Base-by-base conservation (phyloP, 1,140 invertebrate species). In the Spodoptera litura region DNA sequence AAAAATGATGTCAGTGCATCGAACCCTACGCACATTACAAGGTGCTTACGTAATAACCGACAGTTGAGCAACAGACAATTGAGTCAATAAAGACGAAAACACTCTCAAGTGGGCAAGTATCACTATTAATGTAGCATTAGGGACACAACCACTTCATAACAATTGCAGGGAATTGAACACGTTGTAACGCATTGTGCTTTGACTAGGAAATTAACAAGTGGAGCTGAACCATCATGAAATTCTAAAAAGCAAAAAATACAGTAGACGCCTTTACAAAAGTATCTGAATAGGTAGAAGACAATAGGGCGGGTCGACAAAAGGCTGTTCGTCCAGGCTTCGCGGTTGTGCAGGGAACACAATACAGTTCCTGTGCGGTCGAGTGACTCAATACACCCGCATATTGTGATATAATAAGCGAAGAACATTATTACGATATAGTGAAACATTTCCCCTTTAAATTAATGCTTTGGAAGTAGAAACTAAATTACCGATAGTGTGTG, bases 31-130 rank as follows among this genome's bases (percentile, higher is more conserved):
- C 55, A 80, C 77, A 82, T 86, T 85, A 88, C 83, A 87, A 88
- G 84, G 76, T 71, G 84, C 85, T 91, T 91, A 87, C 87, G 90
- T 89, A 91, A 90, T 59, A 56, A 81, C 81, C 75, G 62, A 73
- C 83, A 83, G 84, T 89, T 86, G 87, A 88, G 87, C 88, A 91
- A 92, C 87, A 87, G 86, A 88, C 88, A 91, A 90, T 93, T 89
- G 89, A 89, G 80, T 82, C 87, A 86, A 91, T 88, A 88, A 87
- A 91, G 83, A 88, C 82, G 85, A 89, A 88, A 93, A 88, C 85
- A 85, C 78, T 85, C 78, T 87, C 79, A 85, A 88, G 85, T 87
- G 84, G 85, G 59, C 82, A 81, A 80, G 82, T 86, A 85, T 85
- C 87, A 85, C 83, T 85, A 87, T 89, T 88, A 88, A 87, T 88